A percentile compares a stretch with the other conserved stretches of the same genome.
phyloP scores from a whole-genome alignment of 2,113 vertebrate species.

The Tyto alba region DNA sequence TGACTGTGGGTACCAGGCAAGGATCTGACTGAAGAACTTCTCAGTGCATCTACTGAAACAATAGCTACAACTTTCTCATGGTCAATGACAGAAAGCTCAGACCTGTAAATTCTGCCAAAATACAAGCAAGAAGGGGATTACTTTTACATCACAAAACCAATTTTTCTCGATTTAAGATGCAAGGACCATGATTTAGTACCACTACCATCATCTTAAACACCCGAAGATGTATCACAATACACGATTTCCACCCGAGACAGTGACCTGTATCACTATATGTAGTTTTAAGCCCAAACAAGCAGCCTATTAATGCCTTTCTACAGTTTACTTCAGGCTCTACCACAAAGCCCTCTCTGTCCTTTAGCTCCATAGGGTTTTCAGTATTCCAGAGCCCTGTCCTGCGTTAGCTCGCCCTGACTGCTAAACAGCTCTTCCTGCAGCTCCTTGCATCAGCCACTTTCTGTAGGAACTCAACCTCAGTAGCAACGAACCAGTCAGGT shows the following conservation, averaged over 20 bases:
- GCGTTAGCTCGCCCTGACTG: not conserved
- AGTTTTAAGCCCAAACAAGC: not conserved
- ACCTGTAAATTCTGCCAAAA: not conserved
- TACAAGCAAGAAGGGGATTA: not conserved
- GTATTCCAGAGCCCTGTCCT: not conserved
- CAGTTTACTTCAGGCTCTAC: not conserved
- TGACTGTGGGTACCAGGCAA: accelerated
- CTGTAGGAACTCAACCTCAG: not conserved
- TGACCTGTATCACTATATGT: not conserved
- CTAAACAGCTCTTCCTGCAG: not conserved
- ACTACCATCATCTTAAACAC: not conserved
- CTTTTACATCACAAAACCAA: not conserved
- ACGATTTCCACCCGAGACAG: not conserved
- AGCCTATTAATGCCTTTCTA: not conserved
- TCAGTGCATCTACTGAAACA: not conserved
- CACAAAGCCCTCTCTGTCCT: conserved; percentile 20
- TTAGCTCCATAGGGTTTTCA: not conserved
- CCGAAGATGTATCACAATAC: not conserved
- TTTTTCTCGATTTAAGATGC: not conserved
- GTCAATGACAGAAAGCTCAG: not conserved
- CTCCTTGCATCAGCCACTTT: not conserved
- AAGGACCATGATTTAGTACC: not conserved
- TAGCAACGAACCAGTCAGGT: not conserved
- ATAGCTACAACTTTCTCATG: not conserved
- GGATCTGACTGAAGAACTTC: not conserved